Evolutionary conservation across 2,797 vertebrate species (phyloP).

Genomic region (Cheirogaleus major): DNA sequence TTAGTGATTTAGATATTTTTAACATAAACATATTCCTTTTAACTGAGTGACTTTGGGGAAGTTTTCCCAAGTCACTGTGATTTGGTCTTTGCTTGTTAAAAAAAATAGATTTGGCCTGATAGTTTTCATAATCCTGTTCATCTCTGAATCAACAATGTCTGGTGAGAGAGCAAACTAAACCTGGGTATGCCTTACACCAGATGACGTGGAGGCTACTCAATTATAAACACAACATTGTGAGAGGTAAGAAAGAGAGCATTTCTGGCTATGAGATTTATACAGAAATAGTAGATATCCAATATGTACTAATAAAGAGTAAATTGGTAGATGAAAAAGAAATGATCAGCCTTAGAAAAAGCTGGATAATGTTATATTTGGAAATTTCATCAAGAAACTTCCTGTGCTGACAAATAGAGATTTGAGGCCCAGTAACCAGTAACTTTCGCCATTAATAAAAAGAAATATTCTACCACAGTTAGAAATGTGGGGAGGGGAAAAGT

Average conservation of each 20-base stretch:
- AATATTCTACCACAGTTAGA: not conserved
- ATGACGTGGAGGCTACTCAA: not conserved
- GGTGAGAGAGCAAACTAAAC: not conserved
- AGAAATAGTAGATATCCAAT: not conserved
- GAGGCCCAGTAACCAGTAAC: not conserved
- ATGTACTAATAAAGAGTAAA: not conserved
- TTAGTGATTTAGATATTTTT: not conserved
- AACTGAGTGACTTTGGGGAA: not conserved
- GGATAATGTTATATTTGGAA: not conserved
- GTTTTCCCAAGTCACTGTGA: not conserved
- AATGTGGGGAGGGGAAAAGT: not conserved
- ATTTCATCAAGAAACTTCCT: not conserved
- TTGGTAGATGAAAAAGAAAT: not conserved
- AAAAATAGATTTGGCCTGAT: not conserved
- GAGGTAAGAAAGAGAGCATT: not conserved
- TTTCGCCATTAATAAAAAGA: slow-evolving; percentile 9
- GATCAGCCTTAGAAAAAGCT: not conserved
- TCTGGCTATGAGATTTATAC: not conserved
- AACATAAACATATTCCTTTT: not conserved
- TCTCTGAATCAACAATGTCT: not conserved
- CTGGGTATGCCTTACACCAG: not conserved
- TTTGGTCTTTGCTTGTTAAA: not conserved
- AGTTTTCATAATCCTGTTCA: not conserved
- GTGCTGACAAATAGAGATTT: not conserved
- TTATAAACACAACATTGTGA: not conserved